phyloP scores from a whole-genome alignment of 2,113 vertebrate genomes.

The Peromyscus polionotus region DNA sequence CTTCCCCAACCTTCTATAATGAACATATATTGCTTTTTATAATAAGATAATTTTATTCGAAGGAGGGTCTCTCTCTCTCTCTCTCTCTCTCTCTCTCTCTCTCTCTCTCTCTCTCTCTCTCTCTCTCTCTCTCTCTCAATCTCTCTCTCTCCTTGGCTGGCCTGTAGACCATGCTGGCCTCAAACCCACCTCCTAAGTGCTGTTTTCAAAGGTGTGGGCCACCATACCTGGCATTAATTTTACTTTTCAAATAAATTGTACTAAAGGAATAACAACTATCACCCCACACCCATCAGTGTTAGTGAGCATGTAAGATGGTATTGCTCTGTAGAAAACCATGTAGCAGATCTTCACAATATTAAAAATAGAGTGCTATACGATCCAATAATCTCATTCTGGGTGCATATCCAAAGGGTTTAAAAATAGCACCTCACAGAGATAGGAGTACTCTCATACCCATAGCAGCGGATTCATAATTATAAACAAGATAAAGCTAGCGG shows the following conservation, averaged over 20 bases:
- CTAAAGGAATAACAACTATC: neutral
- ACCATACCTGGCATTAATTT: neutral
- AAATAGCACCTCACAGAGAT: neutral
- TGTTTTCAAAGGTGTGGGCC: neutral
- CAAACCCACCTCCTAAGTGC: neutral
- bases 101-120: no score
- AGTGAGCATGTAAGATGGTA: neutral
- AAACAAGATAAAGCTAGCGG: neutral
- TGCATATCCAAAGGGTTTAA: neutral
- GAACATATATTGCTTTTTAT: neutral
- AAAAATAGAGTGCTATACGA: conserved; percentile 15
- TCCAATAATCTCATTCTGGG: neutral
- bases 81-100: no score
- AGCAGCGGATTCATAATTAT: neutral
- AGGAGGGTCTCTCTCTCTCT: no score
- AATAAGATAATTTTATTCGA: neutral
- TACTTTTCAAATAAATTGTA: neutral
- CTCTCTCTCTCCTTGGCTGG: neutral
- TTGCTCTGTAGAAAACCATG: neutral
- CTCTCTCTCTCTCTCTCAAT: no score
- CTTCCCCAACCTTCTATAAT: conserved; percentile 22
- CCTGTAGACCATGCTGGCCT: neutral
- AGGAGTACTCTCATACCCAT: neutral
- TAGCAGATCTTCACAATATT: neutral
- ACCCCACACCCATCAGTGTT: neutral